phyloP scores from a whole-genome alignment of 2,888 invertebrate genomes.

The Tachina fera region DNA sequence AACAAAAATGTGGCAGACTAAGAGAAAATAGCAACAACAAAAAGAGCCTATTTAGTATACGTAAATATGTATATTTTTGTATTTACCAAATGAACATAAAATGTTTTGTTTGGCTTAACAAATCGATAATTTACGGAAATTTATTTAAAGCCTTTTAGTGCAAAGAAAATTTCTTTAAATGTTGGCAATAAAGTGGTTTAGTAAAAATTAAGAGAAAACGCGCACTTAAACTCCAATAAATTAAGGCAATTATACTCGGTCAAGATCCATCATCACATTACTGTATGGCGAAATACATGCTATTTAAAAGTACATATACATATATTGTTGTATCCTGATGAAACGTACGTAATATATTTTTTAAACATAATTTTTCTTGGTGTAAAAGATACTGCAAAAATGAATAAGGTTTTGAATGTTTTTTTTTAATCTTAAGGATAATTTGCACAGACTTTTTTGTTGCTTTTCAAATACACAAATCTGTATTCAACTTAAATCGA shows the following conservation, averaged over 20 bases:
- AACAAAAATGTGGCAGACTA: slow-evolving; percentile 28
- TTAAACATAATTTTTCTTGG: too few species aligned
- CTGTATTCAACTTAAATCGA: too few species aligned
- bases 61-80: slow-evolving; percentile 50
- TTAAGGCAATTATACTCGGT: slow-evolving; percentile 62
- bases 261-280: slow-evolving; percentile 53
- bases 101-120: slow-evolving; percentile 66
- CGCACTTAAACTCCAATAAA: slow-evolving; percentile 54
- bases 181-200: slow-evolving; percentile 20
- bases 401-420: too few species aligned
- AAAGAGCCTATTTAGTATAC: slow-evolving; percentile 60
- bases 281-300: background rate
- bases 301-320: background rate
- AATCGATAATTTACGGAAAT: slow-evolving; percentile 70
- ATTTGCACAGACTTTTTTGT: too few species aligned
- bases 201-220: background rate
- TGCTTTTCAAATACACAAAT: too few species aligned
- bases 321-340: background rate
- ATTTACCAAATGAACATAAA: slow-evolving; percentile 66
- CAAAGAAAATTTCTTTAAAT: slow-evolving; percentile 27
- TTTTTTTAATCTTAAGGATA: too few species aligned
- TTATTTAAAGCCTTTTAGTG: slow-evolving; percentile 29
- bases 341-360: background rate
- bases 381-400: too few species aligned
- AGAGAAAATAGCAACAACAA: slow-evolving; percentile 25